Conservation (phyloP, 2,113 vertebrate genomes). For the Pimephales promelas region DNA sequence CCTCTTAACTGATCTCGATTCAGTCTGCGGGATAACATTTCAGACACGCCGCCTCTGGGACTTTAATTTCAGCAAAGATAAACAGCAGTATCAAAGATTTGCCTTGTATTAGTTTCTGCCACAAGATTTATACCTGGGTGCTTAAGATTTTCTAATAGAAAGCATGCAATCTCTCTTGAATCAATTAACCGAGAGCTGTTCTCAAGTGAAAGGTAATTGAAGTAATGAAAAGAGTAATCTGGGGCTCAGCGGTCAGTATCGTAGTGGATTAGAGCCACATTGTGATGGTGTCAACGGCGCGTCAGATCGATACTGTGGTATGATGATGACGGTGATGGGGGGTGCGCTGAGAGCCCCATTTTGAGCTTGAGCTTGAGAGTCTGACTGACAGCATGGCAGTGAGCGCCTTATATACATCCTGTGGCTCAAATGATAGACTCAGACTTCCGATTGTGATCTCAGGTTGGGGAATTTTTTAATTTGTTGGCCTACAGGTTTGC, state of each 20-base stretch:
- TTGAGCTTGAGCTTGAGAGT: background rate
- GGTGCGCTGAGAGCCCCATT: background rate
- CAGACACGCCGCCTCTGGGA: conserved; percentile 23
- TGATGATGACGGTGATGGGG: conserved; percentile 27
- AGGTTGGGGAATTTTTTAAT: background rate
- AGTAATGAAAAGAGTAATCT: conserved; percentile 53
- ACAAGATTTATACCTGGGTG: conserved; percentile 46
- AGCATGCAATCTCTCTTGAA: conserved; percentile 37
- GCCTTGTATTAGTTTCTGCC: conserved; percentile 36
- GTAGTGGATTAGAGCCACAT: conserved; percentile 54
- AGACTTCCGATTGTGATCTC: background rate
- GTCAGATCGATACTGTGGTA: conserved; percentile 40
- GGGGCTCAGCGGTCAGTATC: conserved; percentile 37
- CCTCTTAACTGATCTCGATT: conserved; percentile 42
- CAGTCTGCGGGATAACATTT: conserved; percentile 47
- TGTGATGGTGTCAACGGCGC: conserved; percentile 27
- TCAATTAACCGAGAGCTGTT: conserved; percentile 51
- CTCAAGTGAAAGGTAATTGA: conserved; percentile 44
- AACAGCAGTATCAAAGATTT: conserved; percentile 48
- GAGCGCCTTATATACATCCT: conserved; percentile 23
- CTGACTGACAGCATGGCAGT: conserved; percentile 34
- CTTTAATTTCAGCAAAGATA: conserved; percentile 56
- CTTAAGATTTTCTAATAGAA: conserved; percentile 50
- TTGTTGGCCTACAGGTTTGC: background rate
- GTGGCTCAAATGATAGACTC: background rate